A percentile compares a stretch with the other conserved stretches of the same genome.
These are phyloP conservation scores for Meandrusa payeni DNA, from an alignment of 2,888 invertebrate genomes.

Conservation along the genomic window DNA sequence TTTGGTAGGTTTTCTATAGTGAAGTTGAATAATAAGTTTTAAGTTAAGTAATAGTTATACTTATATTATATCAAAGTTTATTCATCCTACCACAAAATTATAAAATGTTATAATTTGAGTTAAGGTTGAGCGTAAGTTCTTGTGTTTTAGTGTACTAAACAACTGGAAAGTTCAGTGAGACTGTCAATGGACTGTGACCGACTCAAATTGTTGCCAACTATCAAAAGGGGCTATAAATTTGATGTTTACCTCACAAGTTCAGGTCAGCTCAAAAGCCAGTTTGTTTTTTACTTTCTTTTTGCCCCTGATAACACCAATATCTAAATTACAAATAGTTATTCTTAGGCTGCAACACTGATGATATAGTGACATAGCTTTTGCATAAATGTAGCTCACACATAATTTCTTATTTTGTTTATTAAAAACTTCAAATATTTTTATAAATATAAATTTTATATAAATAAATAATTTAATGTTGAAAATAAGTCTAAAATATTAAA, in stretches of 20 bases:
- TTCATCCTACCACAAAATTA: not conserved
- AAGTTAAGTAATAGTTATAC: too few species aligned
- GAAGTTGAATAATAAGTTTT: not conserved
- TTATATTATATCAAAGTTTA: not conserved
- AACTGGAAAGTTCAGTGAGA: slow-evolving; percentile 88
- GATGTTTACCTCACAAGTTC: slow-evolving; percentile 93
- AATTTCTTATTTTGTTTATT: not conserved
- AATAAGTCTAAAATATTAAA: too few species aligned
- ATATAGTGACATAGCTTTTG: slow-evolving; percentile 3
- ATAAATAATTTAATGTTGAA: too few species aligned
- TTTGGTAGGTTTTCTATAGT: not conserved
- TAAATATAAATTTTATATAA: too few species aligned
- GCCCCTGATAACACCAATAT: slow-evolving; percentile 31
- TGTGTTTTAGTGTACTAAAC: slow-evolving; percentile 84
- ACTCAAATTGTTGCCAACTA: slow-evolving; percentile 89
- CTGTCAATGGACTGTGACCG: slow-evolving; percentile 86
- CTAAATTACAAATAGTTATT: slow-evolving; percentile 17
- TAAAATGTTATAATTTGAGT: slow-evolving; percentile 14
- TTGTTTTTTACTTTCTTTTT: slow-evolving; percentile 30
- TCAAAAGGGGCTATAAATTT: slow-evolving; percentile 90
- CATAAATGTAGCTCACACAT: not conserved
- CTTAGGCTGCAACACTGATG: slow-evolving; percentile 17
- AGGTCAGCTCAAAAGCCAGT: slow-evolving; percentile 81
- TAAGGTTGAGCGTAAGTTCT: slow-evolving; percentile 59
- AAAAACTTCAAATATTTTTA: too few species aligned